Percentiles rank a stretch among this genome's conserved stretches.
Evolutionary conservation across 2,888 invertebrate species (phyloP).

Genomic region (Melangyna quadrimaculata): DNA sequence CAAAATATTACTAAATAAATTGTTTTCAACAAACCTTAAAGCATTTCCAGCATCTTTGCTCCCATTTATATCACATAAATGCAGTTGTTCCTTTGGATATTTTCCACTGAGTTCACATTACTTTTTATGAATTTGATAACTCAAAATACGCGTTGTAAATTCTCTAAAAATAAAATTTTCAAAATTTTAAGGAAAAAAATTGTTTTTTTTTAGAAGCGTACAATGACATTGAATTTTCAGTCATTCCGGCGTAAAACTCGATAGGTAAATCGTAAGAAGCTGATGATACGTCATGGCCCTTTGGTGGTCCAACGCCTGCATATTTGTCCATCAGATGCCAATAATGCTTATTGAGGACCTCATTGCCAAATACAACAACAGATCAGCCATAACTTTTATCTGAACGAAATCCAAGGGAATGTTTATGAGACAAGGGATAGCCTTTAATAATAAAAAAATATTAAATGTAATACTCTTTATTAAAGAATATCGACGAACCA

Average conservation of each 20-base stretch:
- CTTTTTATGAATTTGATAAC: constrained; percentile 19
- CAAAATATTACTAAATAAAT: no score
- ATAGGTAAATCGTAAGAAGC: background rate
- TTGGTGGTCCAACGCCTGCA: constrained; percentile 86
- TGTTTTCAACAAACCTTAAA: no score
- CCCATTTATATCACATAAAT: constrained; percentile 90
- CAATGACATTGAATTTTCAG: background rate
- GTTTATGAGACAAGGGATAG: constrained; percentile 1
- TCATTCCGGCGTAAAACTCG: background rate
- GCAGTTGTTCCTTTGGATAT: background rate
- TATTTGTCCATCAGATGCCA: constrained; percentile 84
- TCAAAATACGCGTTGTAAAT: constrained; percentile 83
- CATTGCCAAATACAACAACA: constrained; percentile 84
- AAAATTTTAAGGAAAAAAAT: background rate
- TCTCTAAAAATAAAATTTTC: constrained; percentile 82
- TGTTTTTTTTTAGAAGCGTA: background rate
- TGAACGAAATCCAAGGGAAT: background rate
- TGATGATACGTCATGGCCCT: constrained; percentile 80
- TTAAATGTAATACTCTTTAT: background rate
- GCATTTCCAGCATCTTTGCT: constrained; percentile 89
- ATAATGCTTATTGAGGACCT: constrained; percentile 85
- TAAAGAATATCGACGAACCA: background rate
- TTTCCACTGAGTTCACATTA: constrained; percentile 27
- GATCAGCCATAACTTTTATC: constrained; percentile 85
- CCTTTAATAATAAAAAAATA: background rate